A percentile compares a stretch with the other conserved stretches of the same genome.
phyloP scores from a whole-genome alignment of 2,113 vertebrate species.

The Melozone crissalis region DNA sequence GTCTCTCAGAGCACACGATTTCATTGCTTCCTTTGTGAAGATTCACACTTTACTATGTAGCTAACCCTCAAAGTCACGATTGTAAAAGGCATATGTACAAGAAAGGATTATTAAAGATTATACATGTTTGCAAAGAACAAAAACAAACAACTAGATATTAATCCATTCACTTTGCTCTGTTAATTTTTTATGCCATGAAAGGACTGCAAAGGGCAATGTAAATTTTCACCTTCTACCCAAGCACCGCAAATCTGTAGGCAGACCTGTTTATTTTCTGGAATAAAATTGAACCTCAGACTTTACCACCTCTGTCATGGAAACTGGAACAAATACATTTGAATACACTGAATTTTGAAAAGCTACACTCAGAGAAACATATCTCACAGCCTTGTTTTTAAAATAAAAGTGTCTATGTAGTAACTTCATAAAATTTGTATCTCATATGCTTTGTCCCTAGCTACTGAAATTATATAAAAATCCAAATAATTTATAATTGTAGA shows the following conservation, averaged over 20 bases:
- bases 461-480: slow-evolving; percentile 2
- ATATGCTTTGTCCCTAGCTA: background rate
- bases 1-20: background rate
- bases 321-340: slow-evolving; percentile 15
- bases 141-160: slow-evolving; percentile 63
- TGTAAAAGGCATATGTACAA: slow-evolving; percentile 34
- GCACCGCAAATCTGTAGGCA: background rate
- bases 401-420: slow-evolving; percentile 15
- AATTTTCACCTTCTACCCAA: slow-evolving; percentile 42
- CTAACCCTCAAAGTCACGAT: slow-evolving; percentile 42
- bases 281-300: background rate
- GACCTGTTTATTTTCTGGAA: background rate
- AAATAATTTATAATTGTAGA: background rate
- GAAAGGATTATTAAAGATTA: slow-evolving; percentile 63
- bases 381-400: background rate
- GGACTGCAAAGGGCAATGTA: slow-evolving; percentile 44
- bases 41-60: slow-evolving; percentile 34
- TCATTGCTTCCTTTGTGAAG: slow-evolving; percentile 39
- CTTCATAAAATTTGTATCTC: slow-evolving; percentile 20
- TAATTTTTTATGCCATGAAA: slow-evolving; percentile 52
- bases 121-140: slow-evolving; percentile 51
- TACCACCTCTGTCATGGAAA: background rate
- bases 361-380: background rate
- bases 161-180: slow-evolving; percentile 17
- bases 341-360: slow-evolving; percentile 15